A percentile compares a stretch with the other conserved stretches of the same genome.
phyloP scores from a whole-genome alignment of 2,888 invertebrate species.

The Xestoiulus laeticollis region DNA sequence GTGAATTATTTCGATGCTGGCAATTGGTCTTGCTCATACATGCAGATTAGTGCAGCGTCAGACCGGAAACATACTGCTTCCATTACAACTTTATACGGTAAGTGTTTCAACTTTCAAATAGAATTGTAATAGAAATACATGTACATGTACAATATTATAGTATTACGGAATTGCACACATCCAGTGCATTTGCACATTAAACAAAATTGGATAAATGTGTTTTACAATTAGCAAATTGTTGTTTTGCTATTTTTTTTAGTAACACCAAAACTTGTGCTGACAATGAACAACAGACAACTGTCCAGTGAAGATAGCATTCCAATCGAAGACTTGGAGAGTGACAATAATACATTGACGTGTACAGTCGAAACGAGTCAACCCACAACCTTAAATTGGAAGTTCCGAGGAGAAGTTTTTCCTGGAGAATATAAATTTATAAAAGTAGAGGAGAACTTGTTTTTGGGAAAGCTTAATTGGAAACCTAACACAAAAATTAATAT shows the following conservation, averaged over 20 bases:
- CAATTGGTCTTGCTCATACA: not conserved
- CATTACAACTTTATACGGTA: not conserved
- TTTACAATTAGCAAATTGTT: not conserved
- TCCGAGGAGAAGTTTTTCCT: not conserved
- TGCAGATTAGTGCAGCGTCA: not conserved
- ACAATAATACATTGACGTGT: not conserved
- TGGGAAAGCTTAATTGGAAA: not conserved
- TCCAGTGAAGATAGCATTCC: not conserved
- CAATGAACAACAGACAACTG: not conserved
- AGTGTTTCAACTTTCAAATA: not conserved
- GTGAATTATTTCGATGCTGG: not conserved
- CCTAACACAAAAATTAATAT: not conserved
- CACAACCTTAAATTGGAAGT: not conserved
- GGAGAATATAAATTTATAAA: not conserved
- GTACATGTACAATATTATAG: too few species aligned
- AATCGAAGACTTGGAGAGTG: not conserved
- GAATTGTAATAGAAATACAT: too few species aligned
- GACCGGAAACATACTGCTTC: not conserved
- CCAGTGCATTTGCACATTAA: too few species aligned
- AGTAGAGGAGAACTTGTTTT: not conserved
- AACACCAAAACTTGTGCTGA: not conserved
- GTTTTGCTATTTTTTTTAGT: not conserved
- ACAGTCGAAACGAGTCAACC: not conserved
- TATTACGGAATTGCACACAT: too few species aligned
- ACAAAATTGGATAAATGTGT: too few species aligned